Conservation (phyloP, 2,113 vertebrate genomes). For the Brachypteracias leptosomus region DNA sequence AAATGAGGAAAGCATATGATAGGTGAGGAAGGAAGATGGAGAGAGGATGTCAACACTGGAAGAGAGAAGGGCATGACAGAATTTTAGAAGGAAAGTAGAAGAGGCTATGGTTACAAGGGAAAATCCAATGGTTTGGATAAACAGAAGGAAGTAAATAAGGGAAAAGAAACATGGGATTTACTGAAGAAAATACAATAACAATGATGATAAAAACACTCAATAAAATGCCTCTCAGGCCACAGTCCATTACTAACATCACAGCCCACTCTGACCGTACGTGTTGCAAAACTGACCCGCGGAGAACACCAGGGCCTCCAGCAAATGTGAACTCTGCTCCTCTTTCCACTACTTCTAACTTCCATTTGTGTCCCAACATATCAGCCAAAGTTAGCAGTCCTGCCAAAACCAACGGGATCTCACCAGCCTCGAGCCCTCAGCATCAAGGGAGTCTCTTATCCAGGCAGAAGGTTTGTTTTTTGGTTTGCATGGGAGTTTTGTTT, state of each 20-base stretch:
- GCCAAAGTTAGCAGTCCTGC: background rate
- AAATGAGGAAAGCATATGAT: background rate
- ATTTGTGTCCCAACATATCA: background rate
- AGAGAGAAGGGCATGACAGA: background rate
- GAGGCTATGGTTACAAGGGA: background rate
- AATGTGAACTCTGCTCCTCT: background rate
- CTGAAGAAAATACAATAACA: background rate
- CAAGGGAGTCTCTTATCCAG: background rate
- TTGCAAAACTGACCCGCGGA: background rate
- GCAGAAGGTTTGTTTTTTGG: background rate
- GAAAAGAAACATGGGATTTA: background rate
- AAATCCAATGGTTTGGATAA: background rate
- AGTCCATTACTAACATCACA: background rate
- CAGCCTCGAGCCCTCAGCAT: background rate
- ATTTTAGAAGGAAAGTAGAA: background rate
- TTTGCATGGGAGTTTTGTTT: background rate
- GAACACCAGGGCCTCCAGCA: background rate
- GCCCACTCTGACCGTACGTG: background rate
- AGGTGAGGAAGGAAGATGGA: background rate
- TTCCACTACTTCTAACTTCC: background rate
- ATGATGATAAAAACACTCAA: background rate
- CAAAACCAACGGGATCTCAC: background rate
- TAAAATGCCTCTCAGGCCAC: background rate
- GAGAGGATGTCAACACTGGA: background rate
- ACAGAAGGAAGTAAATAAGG: background rate